Conservation (phyloP, 2,888 invertebrate species). For the Stenichneumon culpator region DNA sequence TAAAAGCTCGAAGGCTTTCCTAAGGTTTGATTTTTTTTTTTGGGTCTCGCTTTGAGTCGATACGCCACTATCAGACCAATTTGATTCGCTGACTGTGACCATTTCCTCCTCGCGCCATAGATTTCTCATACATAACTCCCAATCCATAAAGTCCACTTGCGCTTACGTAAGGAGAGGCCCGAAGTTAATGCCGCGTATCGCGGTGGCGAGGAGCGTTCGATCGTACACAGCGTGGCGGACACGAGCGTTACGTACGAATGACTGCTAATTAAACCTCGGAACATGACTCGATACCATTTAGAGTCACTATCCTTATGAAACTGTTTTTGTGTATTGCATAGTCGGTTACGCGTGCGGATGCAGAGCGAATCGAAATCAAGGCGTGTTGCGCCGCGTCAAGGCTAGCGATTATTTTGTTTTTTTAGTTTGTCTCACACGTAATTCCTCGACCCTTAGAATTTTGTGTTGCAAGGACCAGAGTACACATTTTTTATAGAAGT, state of each 20-base stretch:
- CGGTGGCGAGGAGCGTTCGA: conserved; percentile 29
- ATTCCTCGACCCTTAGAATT: too few relatives aligned
- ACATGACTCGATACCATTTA: conserved; percentile 49
- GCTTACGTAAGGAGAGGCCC: conserved; percentile 16
- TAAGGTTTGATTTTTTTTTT: not conserved
- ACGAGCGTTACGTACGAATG: conserved; percentile 67
- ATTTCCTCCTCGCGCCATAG: conserved; percentile 16
- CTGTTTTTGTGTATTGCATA: conserved; percentile 53
- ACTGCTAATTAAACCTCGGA: conserved; percentile 67
- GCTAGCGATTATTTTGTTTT: not conserved
- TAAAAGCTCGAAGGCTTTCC: too few relatives aligned
- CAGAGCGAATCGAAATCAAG: conserved; percentile 5
- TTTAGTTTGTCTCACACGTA: too few relatives aligned
- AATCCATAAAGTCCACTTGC: conserved; percentile 18
- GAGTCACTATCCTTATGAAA: conserved; percentile 56
- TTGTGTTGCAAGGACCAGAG: too few relatives aligned
- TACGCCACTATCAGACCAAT: conserved; percentile 1
- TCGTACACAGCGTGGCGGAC: conserved; percentile 5
- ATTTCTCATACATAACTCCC: conserved; percentile 30
- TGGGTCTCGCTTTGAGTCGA: not conserved
- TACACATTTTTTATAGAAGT: too few relatives aligned
- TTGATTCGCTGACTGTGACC: conserved; percentile 37
- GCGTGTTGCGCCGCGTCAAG: not conserved
- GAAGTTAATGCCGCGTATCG: conserved; percentile 2
- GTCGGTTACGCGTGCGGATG: conserved; percentile 33